These are phyloP conservation scores for Emydura subglobosa DNA, from an alignment of 2,113 vertebrate genomes.

Conservation along the genomic window DNA sequence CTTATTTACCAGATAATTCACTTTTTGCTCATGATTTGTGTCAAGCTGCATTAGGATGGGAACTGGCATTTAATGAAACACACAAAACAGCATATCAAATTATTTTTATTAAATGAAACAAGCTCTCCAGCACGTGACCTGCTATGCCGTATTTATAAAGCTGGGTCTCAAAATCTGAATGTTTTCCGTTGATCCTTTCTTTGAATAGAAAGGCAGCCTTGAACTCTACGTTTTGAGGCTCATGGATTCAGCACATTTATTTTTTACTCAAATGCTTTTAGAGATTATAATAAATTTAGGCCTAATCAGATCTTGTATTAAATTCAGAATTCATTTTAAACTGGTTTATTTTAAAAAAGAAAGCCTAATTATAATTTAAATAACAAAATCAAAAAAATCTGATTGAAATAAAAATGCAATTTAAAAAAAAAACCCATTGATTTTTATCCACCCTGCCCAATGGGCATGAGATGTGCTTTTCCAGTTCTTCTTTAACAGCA, in stretches of 20 bases:
- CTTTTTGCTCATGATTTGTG: neutral
- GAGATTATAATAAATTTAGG: neutral
- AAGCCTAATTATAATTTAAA: neutral
- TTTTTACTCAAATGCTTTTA: neutral
- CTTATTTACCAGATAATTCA: neutral
- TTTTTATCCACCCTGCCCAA: neutral
- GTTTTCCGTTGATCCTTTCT: neutral
- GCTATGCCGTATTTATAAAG: neutral
- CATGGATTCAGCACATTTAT: neutral
- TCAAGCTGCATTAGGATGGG: neutral
- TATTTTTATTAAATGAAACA: neutral
- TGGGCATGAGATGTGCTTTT: fast-evolving
- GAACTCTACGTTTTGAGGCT: neutral
- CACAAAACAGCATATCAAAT: neutral
- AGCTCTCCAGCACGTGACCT: neutral
- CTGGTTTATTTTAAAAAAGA: neutral
- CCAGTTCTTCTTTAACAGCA: fast-evolving
- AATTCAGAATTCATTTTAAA: neutral
- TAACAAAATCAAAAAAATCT: neutral
- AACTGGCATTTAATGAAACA: neutral
- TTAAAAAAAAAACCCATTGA: neutral
- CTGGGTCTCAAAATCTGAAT: neutral
- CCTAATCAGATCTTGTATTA: neutral
- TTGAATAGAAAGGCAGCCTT: neutral
- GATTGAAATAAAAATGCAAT: neutral